phyloP scores from a whole-genome alignment of 1,140 invertebrate species.

The Zaprionus kolodkinae region DNA sequence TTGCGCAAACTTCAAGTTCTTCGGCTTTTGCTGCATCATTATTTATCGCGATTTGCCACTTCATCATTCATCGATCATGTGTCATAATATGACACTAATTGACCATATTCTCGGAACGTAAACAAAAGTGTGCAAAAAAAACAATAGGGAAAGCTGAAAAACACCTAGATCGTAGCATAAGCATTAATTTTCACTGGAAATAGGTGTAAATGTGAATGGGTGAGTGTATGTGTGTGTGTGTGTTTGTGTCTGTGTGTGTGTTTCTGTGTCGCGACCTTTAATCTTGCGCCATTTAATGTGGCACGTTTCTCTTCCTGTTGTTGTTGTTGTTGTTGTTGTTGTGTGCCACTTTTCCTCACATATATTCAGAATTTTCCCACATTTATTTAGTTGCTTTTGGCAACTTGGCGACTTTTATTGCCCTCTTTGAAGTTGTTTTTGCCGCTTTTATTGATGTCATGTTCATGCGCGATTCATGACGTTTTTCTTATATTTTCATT shows the following conservation, averaged over 20 bases:
- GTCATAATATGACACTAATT: conserved; percentile 35
- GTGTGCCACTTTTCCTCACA: conserved; percentile 65
- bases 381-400: conserved; percentile 58
- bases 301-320: conserved; percentile 45
- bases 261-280: conserved; percentile 41
- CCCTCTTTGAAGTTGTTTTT: conserved; percentile 31
- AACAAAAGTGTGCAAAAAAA: conserved; percentile 23
- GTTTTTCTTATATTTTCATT: conserved; percentile 15
- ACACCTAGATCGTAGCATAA: conserved; percentile 16
- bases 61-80: conserved; percentile 15
- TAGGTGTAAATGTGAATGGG: neutral
- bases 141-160: neutral
- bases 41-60: neutral
- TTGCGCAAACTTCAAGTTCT: neutral
- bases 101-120: conserved; percentile 7
- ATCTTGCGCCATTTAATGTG: conserved; percentile 31
- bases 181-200: conserved; percentile 32
- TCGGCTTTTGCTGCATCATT: neutral
- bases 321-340: conserved; percentile 33
- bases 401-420: conserved; percentile 51
- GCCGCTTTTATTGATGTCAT: conserved; percentile 67
- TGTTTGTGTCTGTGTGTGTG: conserved; percentile 12
- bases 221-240: neutral
- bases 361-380: conserved; percentile 73
- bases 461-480: conserved; percentile 64